These are phyloP conservation scores for Sebastes taczanowskii DNA, from an alignment of 2,797 vertebrate species.

Conservation along the genomic window DNA sequence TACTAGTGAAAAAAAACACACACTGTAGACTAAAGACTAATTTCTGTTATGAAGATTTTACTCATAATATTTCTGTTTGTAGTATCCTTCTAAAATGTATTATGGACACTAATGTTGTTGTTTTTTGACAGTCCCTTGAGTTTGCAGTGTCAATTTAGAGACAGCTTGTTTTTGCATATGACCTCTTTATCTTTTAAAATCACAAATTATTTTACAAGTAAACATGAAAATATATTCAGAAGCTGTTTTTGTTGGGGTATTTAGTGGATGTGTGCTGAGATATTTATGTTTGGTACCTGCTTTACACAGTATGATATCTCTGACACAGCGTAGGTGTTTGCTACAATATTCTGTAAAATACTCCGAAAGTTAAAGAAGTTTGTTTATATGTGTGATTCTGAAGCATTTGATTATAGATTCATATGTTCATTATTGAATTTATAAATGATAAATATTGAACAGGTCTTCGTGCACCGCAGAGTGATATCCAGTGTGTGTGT, in stretches of 20 bases:
- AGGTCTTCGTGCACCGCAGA: background rate
- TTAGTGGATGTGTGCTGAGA: background rate
- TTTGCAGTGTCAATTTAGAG: background rate
- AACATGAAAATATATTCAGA: background rate
- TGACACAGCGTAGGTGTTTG: background rate
- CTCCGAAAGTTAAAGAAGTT: background rate
- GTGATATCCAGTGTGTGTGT: background rate
- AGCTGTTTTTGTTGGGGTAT: background rate
- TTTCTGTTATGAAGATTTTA: background rate
- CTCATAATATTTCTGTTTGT: background rate
- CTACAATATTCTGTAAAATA: background rate
- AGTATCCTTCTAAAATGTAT: background rate
- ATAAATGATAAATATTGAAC: constrained; percentile 20
- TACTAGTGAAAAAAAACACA: no score
- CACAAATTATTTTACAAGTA: background rate
- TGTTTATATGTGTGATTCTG: background rate
- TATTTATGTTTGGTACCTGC: background rate
- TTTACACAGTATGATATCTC: background rate
- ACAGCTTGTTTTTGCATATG: background rate
- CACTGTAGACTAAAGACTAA: background rate
- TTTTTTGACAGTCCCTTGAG: background rate
- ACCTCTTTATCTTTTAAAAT: constrained; percentile 1
- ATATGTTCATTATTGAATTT: background rate
- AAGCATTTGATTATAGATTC: constrained; percentile 13
- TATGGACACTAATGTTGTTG: background rate